A percentile compares a stretch with the other conserved stretches of the same genome.
These are phyloP conservation scores for Hemibates koningsi DNA, from an alignment of 2,113 vertebrate species.

Conservation along the genomic window DNA sequence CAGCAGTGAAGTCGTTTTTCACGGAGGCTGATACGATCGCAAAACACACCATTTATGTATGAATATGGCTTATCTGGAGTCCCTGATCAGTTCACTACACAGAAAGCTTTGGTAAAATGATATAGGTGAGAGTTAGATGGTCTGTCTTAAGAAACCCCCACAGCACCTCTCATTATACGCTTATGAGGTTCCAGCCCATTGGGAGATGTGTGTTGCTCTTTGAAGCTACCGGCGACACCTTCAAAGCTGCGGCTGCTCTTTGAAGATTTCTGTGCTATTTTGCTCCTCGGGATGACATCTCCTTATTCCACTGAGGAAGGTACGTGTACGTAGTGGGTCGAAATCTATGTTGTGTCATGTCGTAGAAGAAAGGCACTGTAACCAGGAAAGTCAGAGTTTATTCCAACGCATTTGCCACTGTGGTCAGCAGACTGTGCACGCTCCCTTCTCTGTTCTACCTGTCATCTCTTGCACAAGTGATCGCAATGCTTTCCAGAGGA, in stretches of 20 bases:
- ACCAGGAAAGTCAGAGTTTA: neutral
- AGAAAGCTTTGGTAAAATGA: neutral
- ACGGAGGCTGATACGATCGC: slow-evolving; percentile 14
- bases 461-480: neutral
- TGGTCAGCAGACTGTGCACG: neutral
- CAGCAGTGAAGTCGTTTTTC: neutral
- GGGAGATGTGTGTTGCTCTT: slow-evolving; percentile 54
- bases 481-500: neutral
- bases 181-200: slow-evolving; percentile 28
- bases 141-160: neutral
- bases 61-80: neutral
- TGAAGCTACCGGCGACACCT: slow-evolving; percentile 67
- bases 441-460: neutral
- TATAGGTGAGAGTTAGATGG: neutral
- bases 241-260: slow-evolving; percentile 66
- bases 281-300: slow-evolving; percentile 13
- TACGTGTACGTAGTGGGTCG: slow-evolving; percentile 16
- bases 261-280: slow-evolving; percentile 59
- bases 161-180: slow-evolving; percentile 25
- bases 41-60: neutral
- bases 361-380: neutral
- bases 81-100: neutral
- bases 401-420: neutral
- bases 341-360: neutral
- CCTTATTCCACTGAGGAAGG: slow-evolving; percentile 50